A percentile compares a stretch with the other conserved stretches of the same genome.
These are phyloP conservation scores for Phrynocephalus versicolor DNA, from an alignment of 2,113 vertebrate genomes.

Conservation along the genomic window DNA sequence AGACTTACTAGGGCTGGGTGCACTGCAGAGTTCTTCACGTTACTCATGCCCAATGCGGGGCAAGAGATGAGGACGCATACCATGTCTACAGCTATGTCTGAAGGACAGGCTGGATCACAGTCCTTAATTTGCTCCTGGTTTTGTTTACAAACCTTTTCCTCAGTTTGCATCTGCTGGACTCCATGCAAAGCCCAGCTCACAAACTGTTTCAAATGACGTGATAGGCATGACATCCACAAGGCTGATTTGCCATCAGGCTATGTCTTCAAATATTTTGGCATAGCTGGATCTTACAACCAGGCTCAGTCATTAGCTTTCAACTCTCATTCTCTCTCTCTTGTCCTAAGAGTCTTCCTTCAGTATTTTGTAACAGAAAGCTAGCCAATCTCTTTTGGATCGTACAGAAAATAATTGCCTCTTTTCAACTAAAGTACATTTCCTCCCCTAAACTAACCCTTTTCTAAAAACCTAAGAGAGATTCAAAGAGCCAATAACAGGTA, in stretches of 20 bases:
- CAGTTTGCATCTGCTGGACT: background rate
- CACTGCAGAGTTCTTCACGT: background rate
- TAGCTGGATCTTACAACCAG: background rate
- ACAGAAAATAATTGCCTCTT: background rate
- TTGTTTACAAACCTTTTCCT: constrained; percentile 18
- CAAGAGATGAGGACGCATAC: background rate
- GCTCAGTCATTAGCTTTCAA: constrained; percentile 17
- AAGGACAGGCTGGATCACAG: background rate
- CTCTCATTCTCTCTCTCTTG: constrained; percentile 2
- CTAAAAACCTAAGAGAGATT: background rate
- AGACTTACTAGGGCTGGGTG: too few species aligned
- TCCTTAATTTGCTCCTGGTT: background rate
- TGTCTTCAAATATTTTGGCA: background rate
- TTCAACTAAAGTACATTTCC: background rate
- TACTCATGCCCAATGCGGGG: background rate
- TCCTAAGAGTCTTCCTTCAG: constrained; percentile 26
- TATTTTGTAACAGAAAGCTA: constrained; percentile 15
- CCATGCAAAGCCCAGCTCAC: background rate
- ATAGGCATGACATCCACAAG: background rate
- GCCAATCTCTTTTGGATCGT: constrained; percentile 1
- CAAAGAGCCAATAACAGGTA: constrained; percentile 7
- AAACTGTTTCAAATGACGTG: background rate
- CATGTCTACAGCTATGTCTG: background rate
- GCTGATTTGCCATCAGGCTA: background rate
- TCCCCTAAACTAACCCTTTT: fast-evolving